Evolutionary conservation across 92 coral and sea anemone genomes (phyloP), one percentile per base, ranked within the genome.

Genomic region (Actinostola sp.): DNA sequence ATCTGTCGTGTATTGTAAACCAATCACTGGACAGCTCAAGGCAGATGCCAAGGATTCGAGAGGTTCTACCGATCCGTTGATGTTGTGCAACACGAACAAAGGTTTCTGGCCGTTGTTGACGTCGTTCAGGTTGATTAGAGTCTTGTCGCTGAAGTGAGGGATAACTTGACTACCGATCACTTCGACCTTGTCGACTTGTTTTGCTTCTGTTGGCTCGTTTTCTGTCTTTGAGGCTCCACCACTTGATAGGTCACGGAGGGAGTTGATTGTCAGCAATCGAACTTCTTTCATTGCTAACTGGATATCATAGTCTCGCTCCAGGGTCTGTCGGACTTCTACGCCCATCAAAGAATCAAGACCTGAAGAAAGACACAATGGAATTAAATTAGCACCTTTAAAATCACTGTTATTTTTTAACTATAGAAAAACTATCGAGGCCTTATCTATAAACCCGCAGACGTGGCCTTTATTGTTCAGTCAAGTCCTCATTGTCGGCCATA

Each of bases 341-440:
- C 95, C 95, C 91, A 89, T 89, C 60, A 89, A 76, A 15, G 95
- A 89, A 48, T 89, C 95, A 16, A 89, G 82, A 33, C 95, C 95
- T 89, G 74, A 29, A n/a, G n/a, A n/a, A n/a, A n/a, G n/a, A n/a
- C n/a, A n/a, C n/a, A n/a, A n/a, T n/a, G n/a, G n/a, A n/a, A n/a
- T n/a, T n/a, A n/a, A n/a, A n/a, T n/a, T n/a, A n/a, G n/a, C n/a
- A n/a, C n/a, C n/a, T n/a, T n/a, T n/a, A n/a, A n/a, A n/a, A n/a
- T n/a, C n/a, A n/a, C n/a, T n/a, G n/a, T n/a, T n/a, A n/a, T n/a
- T n/a, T n/a, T n/a, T n/a, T n/a, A n/a, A n/a, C n/a, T n/a, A n/a
- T n/a, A n/a, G n/a, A n/a, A n/a, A n/a, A n/a, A n/a, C n/a, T n/a
- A n/a, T n/a, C n/a, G n/a, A n/a, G n/a, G n/a, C n/a, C n/a, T n/a